Evolutionary conservation across 2,888 invertebrate species (phyloP), one percentile per base, ranked within the genome.

Genomic region (Philopedon plagiatum): DNA sequence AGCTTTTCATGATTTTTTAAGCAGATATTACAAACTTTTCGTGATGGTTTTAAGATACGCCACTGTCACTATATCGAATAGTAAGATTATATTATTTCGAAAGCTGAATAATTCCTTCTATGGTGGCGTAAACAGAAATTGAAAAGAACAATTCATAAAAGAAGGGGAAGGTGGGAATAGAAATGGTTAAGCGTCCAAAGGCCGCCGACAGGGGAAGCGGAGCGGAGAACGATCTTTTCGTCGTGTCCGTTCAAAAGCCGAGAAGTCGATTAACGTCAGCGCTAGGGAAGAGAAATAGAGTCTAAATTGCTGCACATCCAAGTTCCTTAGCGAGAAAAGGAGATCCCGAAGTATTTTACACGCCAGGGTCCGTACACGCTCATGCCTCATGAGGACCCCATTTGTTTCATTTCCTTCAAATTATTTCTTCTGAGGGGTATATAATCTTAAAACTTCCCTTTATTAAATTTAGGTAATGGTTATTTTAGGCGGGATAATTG

Each of bases 221-320:
- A 9, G 51, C 15, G 51, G 19, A 41, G 63, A 73, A 72, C 57
- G 67, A 67, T 67, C 68, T 62, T 68, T 63, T 73, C 68, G 68
- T 68, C 68, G 67, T 73, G 73, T 62, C 68, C 73, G 73, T 68
- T 73, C 68, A 67, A 68, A 73, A 68, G 73, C 84, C 82, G 82
- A 82, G 82, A 83, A 83, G 85, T 85, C 85, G 84, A 85, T 85
- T 85, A 85, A 85, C 82, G 85, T 85, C 85, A 84, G 81, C 78
- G 81, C 82, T 81, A 82, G 81, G 81, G 81, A 84, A 84, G 84
- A 85, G 85, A 85, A 84, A 85, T 85, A 84, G 83, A 82, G 84
- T 83, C 83, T 84, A 84, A 85, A 85, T 85, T 85, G 84, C 84
- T 80, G 83, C 82, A 82, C 84, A 85, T 84, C 83, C 82, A 73